Conservation (phyloP, 1,140 invertebrate genomes). For the Macrocentrus cingulum region DNA sequence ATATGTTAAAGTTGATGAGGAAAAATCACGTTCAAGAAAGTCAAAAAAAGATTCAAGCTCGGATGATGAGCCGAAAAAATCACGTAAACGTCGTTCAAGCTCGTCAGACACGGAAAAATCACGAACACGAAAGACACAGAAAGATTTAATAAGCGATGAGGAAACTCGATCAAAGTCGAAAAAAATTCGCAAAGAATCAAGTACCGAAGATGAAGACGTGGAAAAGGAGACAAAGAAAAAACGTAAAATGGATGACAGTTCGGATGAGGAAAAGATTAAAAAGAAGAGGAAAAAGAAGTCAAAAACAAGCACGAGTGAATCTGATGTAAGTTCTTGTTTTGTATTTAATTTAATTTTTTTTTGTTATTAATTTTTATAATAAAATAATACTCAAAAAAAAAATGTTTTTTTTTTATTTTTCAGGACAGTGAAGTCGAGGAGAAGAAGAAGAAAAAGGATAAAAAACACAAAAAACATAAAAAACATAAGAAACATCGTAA, state of each 20-base stretch:
- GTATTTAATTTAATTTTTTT: too few species aligned
- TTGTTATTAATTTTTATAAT: conserved; percentile 12
- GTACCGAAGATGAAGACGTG: conserved; percentile 58
- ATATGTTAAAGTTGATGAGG: conserved; percentile 59
- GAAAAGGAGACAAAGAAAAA: conserved; percentile 58
- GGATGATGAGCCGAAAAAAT: conserved; percentile 60
- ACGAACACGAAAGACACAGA: conserved; percentile 55
- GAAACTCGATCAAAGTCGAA: conserved; percentile 45
- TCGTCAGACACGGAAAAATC: conserved; percentile 56
- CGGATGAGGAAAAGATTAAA: conserved; percentile 68
- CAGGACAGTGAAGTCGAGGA: conserved; percentile 68
- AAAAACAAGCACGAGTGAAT: conserved; percentile 60
- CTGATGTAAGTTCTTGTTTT: conserved; percentile 43
- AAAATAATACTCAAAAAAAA: not conserved
- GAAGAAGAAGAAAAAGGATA: conserved; percentile 71
- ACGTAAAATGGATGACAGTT: conserved; percentile 62
- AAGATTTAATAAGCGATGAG: conserved; percentile 58
- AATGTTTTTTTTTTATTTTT: conserved; percentile 20
- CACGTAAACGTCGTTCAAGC: conserved; percentile 49
- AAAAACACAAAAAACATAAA: conserved; percentile 72
- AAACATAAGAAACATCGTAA: conserved; percentile 72
- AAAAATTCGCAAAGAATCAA: conserved; percentile 51
- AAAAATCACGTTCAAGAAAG: conserved; percentile 59
- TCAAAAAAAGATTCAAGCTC: conserved; percentile 62
- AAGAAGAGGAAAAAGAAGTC: conserved; percentile 71